Evolutionary conservation across 2,113 vertebrate genomes (phyloP).

Genomic region (Xenopus tropicalis): UCB_Xtro_10.0 CM004445.2:28756501-28757000

Average conservation of each 20-base stretch:
- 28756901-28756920: no score
- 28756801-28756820: no score
- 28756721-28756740: not conserved
- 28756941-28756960: no score
- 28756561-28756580: constrained; percentile 41
- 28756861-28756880: no score
- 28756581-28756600: constrained; percentile 39
- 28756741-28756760: constrained; percentile 25
- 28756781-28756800: not conserved
- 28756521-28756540: constrained; percentile 3
- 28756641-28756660: constrained; percentile 10
- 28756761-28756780: constrained; percentile 5
- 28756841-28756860: no score
- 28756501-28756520: constrained; percentile 7
- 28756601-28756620: constrained; percentile 38
- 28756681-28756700: constrained; percentile 12
- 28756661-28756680: constrained; percentile 35
- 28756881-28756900: no score
- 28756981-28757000: no score
- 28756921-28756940: no score
- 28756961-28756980: no score
- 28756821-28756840: no score
- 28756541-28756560: constrained; percentile 39
- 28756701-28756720: constrained; percentile 21
- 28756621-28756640: constrained; percentile 23